Base-by-base conservation (phyloP, 2,888 invertebrate species). In the Sinopyrophorus schimmeli region DNA sequence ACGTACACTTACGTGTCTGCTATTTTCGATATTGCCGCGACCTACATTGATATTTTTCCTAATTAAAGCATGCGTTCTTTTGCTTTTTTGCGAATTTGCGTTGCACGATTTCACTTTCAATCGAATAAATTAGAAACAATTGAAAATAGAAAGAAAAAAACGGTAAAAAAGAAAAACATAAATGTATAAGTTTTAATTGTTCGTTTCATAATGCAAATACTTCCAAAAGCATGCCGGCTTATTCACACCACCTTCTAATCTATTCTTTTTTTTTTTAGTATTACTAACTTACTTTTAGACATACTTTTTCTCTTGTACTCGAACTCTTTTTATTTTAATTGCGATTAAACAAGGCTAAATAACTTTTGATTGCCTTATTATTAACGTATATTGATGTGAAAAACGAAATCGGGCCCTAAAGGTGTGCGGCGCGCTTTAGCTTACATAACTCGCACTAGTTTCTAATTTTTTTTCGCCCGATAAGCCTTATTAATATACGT, bases 61-160 rank as follows among this genome's bases (percentile, higher is more conserved):
- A 3, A 17, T 6, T 10, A 18, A 31, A 16, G 15, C 18, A 6
- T 27, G 12, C 18, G 32, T 18, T 17, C 3, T 34, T 34, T 34
- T 17, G n/a, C 17, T 5, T 20, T 20, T 20, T 11, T 23, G 18
- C 5, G 24, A 21, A 37, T 20, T 21, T 17, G 21, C 35, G n/a
- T 20, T 20, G 55, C 59, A 59, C 24, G 23, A 32, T 44, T 46
- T 46, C 35, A 55, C 57, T 60, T 61, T 61, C 60, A 47, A 54
- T 54, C 52, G 41, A 53, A 55, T 54, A 57, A 58, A 57, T 51
- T 55, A 50, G 24, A 39, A 28, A 28, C 28, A 14, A 14, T 14
- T 28, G n/a, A n/a, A n/a, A n/a, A n/a, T n/a, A n/a, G n/a, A n/a
- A n/a, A 14, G 1, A 4, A 12, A 12, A 12, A 28, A 7, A 4